Conservation (phyloP, 2,113 vertebrate species). For the Corynorhinus townsendii region DNA sequence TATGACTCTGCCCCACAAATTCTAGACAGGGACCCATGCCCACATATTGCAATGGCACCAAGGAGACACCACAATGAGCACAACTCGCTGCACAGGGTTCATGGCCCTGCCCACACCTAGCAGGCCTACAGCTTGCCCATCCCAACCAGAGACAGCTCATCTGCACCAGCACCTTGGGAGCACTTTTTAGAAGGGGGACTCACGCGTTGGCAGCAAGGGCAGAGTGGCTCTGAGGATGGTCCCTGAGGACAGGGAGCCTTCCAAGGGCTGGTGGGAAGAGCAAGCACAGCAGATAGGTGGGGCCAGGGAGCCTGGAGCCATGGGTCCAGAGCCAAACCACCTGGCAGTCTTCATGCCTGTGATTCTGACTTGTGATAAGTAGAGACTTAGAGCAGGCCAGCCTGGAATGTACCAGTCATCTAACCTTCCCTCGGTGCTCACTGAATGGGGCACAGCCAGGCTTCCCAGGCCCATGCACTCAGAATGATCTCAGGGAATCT, state of each 20-base stretch:
- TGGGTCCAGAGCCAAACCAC: not conserved
- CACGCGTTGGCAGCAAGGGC: not conserved
- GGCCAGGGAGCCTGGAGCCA: accelerated
- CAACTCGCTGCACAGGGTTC: not conserved
- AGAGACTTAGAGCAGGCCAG: accelerated
- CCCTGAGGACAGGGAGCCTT: not conserved
- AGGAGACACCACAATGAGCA: not conserved
- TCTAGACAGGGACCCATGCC: not conserved
- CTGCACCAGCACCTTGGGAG: not conserved
- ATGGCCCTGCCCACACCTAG: not conserved
- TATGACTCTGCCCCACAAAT: not conserved
- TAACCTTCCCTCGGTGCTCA: too few species aligned
- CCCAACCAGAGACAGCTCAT: not conserved
- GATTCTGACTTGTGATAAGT: not conserved
- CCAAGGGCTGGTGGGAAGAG: not conserved
- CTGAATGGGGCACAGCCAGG: accelerated
- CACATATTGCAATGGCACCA: too few species aligned
- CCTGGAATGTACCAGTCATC: not conserved
- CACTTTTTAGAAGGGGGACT: not conserved
- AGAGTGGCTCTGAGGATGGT: not conserved
- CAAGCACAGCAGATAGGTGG: accelerated
- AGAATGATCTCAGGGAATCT: not conserved
- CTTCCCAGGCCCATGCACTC: not conserved
- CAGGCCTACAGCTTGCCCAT: not conserved
- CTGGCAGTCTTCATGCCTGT: accelerated